These are phyloP conservation scores for Leptopilina boulardi DNA, from an alignment of 1,140 invertebrate genomes.

Conservation along the genomic window DNA sequence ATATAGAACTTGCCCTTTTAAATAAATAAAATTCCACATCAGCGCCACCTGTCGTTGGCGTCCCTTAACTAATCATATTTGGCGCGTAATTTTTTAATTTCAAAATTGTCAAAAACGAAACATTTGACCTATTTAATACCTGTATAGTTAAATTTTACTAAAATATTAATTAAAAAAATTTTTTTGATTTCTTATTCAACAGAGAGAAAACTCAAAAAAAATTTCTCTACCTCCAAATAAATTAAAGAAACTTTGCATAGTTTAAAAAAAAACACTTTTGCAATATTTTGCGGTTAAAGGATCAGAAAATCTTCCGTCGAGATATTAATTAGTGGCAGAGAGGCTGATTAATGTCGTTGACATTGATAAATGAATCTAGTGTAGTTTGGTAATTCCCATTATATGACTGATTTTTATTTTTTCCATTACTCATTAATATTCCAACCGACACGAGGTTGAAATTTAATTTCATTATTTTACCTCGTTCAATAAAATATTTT, in stretches of 20 bases:
- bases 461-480: not conserved
- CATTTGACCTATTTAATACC: too few relatives aligned
- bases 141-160: too few relatives aligned
- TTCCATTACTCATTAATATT: not conserved
- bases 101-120: too few relatives aligned
- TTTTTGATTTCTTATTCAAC: too few relatives aligned
- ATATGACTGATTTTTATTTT: not conserved
- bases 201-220: too few relatives aligned
- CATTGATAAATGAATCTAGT: not conserved
- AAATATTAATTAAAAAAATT: too few relatives aligned
- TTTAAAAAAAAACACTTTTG: too few relatives aligned
- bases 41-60: not conserved
- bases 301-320: not conserved
- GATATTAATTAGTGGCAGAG: conserved; percentile 22
- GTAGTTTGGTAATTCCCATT: not conserved
- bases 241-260: not conserved
- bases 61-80: not conserved
- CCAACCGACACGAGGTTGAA: not conserved
- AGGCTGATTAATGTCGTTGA: conserved; percentile 23
- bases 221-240: too few relatives aligned
- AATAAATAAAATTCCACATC: too few relatives aligned
- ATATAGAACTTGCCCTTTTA: too few relatives aligned
- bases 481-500: not conserved
- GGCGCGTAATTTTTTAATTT: not conserved
- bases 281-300: conserved; percentile 15